Evolutionary conservation across 2,113 vertebrate genomes (phyloP), one percentile per base, ranked within the genome.

Genomic region (Toxostoma redivivum): DNA sequence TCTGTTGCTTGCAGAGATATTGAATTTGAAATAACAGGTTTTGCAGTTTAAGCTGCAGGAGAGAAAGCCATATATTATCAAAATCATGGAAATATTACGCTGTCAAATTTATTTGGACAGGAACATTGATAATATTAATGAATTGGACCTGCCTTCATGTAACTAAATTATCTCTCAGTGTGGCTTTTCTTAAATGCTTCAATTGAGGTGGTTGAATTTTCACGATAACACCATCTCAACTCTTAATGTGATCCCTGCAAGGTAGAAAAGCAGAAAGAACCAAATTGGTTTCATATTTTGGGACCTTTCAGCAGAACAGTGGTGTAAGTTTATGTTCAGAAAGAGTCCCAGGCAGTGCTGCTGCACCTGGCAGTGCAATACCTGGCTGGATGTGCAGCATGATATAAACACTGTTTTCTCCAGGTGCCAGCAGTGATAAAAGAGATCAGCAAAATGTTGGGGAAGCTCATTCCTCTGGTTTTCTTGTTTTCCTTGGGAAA

Each of bases 1-100:
- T 98, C 95, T 97, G 98, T 98, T 98, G 95, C 98, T 98, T 98
- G 98, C 98, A 98, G 98, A 98, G 97, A 96, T 98, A 96, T 23
- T 96, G 94, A n/a, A 57, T 86, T 94, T 89, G 73, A 96, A 97
- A 64, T 35, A 94, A 47, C 78, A 81, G 31, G 23, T 69, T 90
- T 96, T 96, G 82, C 84, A 96, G 90, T 88, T 97, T 90, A 81
- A 91, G 95, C 88, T 95, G 89, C 84, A 81, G 80, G 89, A 93
- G 58, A 95, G 64, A 96, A 85, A 86, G 61, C 37, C 81, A 44
- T 90, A 37, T 81, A 56, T 82, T 89, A 78, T 81, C 81, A 85
- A 92, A 89, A 77, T 73, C 69, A 17, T 90, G 81, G 81, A 64
- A 96, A 67, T 90, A 81, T 37, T 95, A 51, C 67, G 15, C 86